Evolutionary conservation across 2,888 invertebrate species (phyloP), one percentile per base, ranked within the genome.

Genomic region (Pterobdella sp.): DNA sequence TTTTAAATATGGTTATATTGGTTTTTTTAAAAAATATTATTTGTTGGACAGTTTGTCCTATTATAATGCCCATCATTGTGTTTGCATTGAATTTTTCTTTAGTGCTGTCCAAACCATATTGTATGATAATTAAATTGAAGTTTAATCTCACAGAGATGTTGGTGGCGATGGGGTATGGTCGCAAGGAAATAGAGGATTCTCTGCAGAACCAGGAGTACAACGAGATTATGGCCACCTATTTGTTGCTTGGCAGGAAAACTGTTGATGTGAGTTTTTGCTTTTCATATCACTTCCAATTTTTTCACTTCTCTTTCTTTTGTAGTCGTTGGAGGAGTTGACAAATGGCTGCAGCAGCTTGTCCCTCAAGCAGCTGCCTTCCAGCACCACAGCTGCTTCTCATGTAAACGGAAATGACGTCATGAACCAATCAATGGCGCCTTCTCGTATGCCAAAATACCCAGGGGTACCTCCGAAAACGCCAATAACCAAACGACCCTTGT

Each of bases 201-300:
- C 87, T 98, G 80, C 91, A 91, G 80, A 91, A 93, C 83, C 93
- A 94, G 82, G 96, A 95, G 85, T 98, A 97, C 85, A 98, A 98
- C 86, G 98, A 99, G 84, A 93, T 97, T 75, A 97, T 95, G 85
- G 98, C 98, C 77, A 96, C 96, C 75, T 99, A 98, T 87, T 88
- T 98, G 81, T 88, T 98, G 80, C 88, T 98, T 80, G 85, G 82
- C 66, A 79, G 82, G 74, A 79, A 81, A 76, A 79, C 64, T 66
- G 75, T 72, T 42, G 75, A 75, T n/a, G 75, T 75, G 36, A 65
- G 63, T 63, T 68, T n/a, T 31, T 31, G n/a, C n/a, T n/a, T n/a
- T n/a, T n/a, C n/a, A n/a, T n/a, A n/a, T n/a, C n/a, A n/a, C n/a
- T n/a, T n/a, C n/a, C n/a, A n/a, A n/a, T n/a, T n/a, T n/a, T n/a